phyloP scores from a whole-genome alignment of 2,113 vertebrate species.

The Mionectes macconnelli region DNA sequence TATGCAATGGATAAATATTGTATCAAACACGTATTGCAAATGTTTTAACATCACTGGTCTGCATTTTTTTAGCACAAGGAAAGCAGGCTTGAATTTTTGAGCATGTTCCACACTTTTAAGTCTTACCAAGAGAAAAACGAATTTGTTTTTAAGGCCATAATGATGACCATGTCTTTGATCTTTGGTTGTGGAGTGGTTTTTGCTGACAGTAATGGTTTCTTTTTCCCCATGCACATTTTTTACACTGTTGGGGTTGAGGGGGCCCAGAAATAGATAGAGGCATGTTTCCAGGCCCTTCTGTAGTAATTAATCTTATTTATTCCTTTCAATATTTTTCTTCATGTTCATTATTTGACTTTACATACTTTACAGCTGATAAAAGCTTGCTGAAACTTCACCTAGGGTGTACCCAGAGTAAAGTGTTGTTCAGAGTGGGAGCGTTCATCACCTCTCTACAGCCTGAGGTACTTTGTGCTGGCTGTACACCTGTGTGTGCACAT shows the following conservation, averaged over 20 bases:
- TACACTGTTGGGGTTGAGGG: background rate
- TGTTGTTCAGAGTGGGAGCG: background rate
- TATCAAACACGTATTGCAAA: background rate
- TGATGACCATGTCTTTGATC: background rate
- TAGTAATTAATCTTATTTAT: background rate
- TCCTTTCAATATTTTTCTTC: background rate
- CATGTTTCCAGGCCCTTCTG: background rate
- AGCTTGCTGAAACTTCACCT: background rate
- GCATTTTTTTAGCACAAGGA: background rate
- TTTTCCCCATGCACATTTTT: background rate
- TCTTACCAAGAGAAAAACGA: background rate
- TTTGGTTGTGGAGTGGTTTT: background rate
- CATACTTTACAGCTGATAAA: background rate
- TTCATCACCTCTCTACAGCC: background rate
- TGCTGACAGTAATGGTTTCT: background rate
- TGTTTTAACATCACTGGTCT: background rate
- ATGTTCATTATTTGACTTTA: background rate
- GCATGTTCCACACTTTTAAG: background rate
- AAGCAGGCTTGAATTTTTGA: background rate
- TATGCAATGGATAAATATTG: background rate
- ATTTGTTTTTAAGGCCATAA: background rate
- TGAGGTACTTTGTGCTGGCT: background rate
- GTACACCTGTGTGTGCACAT: accelerated
- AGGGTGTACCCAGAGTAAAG: background rate
- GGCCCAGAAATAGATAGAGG: background rate